Conservation (phyloP, 1,140 invertebrate genomes). For the Procambarus virginalis region DNA sequence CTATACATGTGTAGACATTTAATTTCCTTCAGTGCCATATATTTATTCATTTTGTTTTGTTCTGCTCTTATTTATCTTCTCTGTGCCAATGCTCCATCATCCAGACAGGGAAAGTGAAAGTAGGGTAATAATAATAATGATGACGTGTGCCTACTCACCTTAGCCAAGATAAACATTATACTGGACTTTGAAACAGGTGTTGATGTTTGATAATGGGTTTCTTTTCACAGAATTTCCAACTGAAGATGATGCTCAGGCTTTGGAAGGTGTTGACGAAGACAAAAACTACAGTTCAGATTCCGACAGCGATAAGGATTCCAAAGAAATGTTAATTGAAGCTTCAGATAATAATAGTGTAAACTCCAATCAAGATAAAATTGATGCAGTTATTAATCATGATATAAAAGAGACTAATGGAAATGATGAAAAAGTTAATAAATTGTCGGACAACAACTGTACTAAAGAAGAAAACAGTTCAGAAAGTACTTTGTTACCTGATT, state of each 20-base stretch:
- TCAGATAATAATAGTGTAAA: not conserved
- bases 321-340: not conserved
- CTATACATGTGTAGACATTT: too few species aligned
- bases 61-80: too few species aligned
- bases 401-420: not conserved
- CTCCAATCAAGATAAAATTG: not conserved
- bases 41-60: too few species aligned
- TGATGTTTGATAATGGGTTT: not conserved
- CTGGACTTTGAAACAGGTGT: not conserved
- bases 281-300: conserved; percentile 42
- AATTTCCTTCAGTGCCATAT: too few species aligned
- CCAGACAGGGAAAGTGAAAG: too few species aligned
- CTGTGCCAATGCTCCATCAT: too few species aligned
- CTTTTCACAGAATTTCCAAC: conserved; percentile 7
- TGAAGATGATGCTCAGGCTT: not conserved
- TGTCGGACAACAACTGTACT: not conserved
- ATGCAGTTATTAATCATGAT: not conserved
- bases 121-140: too few species aligned
- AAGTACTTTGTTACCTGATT: not conserved
- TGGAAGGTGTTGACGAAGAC: conserved; percentile 52
- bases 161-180: too few species aligned
- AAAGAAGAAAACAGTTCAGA: not conserved
- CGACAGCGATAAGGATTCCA: conserved; percentile 24
- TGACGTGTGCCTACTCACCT: too few species aligned
- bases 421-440: not conserved